Base-by-base conservation (phyloP, 2,113 vertebrate species). In the Numenius arquata region DNA sequence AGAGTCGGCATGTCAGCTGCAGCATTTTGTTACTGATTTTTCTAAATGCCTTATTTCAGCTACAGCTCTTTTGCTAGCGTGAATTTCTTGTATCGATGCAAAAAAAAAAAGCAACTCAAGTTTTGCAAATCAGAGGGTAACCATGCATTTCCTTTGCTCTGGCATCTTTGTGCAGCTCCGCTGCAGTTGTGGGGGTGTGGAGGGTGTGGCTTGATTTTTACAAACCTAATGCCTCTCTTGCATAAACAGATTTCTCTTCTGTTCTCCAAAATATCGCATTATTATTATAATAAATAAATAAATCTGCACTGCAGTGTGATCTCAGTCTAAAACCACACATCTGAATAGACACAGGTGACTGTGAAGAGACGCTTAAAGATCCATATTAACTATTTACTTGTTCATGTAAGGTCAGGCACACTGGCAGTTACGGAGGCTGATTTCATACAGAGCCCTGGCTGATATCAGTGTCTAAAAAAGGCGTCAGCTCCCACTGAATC, bases 1-100 rank as follows among this genome's bases (percentile, higher is more conserved):
- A 77, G 36, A 45, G 41, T 13, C 68, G 48, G 43, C 22, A 45
- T 55, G 26, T 72, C 62, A 93, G 14, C 66, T 91, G 41, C 74
- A 76, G 45, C 21, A 34, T 48, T 91, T 94, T 85, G 43, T 41
- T 66, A 68, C 45, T 53, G 61, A 41, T 87, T 90, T 90, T 92
- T 84, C 36, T 68, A 65, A 68, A 63, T 68, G 23, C 30, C 18
- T 85, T 41, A 38, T 94, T 94, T 91, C 53, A 75, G 9, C 40
- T 55, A 3, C 9, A 82, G 23, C 34, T 72, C 22, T 75, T 80
- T 36, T 58, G 26, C 47, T 56, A 34, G 15, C 0, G 0, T 41
- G 47, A 63, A 56, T 89, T 84, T 80, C 38, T 47, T 77, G 22
- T 15, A 8, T 2, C 3, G 2, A n/a, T 53, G 23, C 13, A 45